Evolutionary conservation across 1,140 invertebrate genomes (phyloP), one percentile per base, ranked within the genome.

Genomic region (Drosophila mauritiana): DNA sequence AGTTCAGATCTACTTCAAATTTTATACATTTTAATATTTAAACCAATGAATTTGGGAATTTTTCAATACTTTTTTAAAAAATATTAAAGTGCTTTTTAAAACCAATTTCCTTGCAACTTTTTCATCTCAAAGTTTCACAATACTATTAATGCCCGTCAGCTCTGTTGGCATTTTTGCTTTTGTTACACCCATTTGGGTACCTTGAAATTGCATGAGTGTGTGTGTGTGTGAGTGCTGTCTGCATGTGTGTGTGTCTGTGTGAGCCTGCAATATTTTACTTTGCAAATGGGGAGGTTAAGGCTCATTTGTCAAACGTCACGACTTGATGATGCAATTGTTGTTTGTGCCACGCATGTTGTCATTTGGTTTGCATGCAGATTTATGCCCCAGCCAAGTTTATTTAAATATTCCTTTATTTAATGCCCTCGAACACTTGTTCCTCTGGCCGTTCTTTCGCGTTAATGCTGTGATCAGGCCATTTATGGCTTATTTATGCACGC

Each of bases 281-380:
- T 77, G 55, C 55, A 62, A 79, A 88, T 82, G 72, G 48, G 48
- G 62, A 65, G 55, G 53, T 58, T 68, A 82, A 70, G 68, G 74
- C 79, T 86, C 83, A 88, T 88, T 88, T 88, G 83, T 89, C 83
- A 88, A 89, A 88, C 78, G 83, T 88, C 83, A 88, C 67, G 84
- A 83, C 83, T 86, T 83, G 84, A 88, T 88, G 83, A 89, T 88
- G 83, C 83, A 83, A 88, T 88, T 86, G 75, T 86, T 89, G 78
- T 85, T 82, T 22, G 58, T 51, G 72, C 46, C 73, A 57, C 58
- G 57, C 48, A 49, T 59, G 20, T 69, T 61, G 74, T 86, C 83
- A 88, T 86, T 82, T 79, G 79, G 83, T 83, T 83, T 62, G 72
- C 79, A 68, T 76, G 84, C 83, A 83, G 84, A 86, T 88, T 88